Base-by-base conservation (phyloP, 2,888 invertebrate species). In the Panopea generosa region DNA sequence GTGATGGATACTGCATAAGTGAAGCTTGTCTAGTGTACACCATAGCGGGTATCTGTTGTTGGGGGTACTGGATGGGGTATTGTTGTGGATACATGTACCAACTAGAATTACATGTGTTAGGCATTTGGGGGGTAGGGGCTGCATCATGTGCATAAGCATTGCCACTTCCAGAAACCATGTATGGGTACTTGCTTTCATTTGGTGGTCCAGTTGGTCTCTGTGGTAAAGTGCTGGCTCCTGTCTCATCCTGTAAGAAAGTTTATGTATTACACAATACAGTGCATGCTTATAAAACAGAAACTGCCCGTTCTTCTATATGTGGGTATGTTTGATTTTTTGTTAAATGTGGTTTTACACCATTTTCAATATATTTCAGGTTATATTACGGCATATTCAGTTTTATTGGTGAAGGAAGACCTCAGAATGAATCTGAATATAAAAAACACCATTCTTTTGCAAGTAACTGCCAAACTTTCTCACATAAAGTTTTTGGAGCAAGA, bases 181-280 rank as follows among this genome's bases (percentile, higher is more conserved):
- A 70, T 2, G 68, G 69, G 20, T 67, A 69, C 60, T 67, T 73
- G 33, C 63, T 67, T 50, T 75, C 80, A 47, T 60, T 55, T 16
- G 45, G 27, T 2, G 63, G 29, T n/a, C 40, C 56, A 1, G 57
- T 22, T 24, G 50, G 16, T n/a, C 72, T 57, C 27, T 49, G 59
- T n/a, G 75, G 69, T 16, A 63, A 60, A 57, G 61, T 76, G 24
- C 73, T 70, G 33, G 72, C 77, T 38, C 72, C 77, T 26, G 67
- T 72, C 59, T 77, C 72, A 68, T 77, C 77, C 77, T 77, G 60
- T 20, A 57, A 60, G 1, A 52, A 14, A 50, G n/a, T n/a, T n/a
- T n/a, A 47, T 29, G 26, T 6, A 24, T 2, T 38, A 47, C 47
- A 47, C 20, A 45, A 4, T n/a, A n/a, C n/a, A n/a, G n/a, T n/a